phyloP scores from a whole-genome alignment of 2,888 invertebrate species.

The Strigamia maritima region DNA sequence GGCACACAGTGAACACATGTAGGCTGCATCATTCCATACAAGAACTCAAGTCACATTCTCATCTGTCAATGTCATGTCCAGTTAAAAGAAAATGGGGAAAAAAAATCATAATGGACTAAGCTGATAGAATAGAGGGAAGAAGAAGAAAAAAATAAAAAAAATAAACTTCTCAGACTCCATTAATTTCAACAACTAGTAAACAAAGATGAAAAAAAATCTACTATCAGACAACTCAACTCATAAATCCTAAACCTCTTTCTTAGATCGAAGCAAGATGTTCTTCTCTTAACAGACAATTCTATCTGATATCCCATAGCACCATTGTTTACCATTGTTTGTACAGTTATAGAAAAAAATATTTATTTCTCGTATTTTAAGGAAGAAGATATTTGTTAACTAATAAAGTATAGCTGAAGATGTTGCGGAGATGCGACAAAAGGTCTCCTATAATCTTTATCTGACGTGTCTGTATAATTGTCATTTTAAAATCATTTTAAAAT shows the following conservation, averaged over 20 bases:
- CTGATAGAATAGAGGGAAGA: background rate
- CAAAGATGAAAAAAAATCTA: background rate
- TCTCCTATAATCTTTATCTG: too few relatives aligned
- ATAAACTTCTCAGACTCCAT: background rate
- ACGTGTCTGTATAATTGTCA: too few relatives aligned
- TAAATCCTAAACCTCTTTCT: background rate
- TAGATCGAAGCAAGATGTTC: background rate
- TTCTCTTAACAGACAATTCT: background rate
- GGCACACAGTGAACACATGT: background rate
- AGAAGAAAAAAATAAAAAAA: background rate
- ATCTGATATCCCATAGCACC: background rate
- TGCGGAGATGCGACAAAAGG: too few relatives aligned
- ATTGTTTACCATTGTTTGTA: too few relatives aligned
- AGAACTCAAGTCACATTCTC: slow-evolving; percentile 2
- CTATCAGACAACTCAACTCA: background rate
- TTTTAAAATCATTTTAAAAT: too few relatives aligned
- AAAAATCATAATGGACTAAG: background rate
- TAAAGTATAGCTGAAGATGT: too few relatives aligned
- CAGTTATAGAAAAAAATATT: too few relatives aligned
- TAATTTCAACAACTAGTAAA: background rate
- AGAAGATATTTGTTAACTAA: too few relatives aligned
- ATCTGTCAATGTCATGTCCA: background rate
- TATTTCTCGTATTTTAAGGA: too few relatives aligned
- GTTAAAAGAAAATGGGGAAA: background rate
- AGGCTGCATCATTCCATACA: slow-evolving; percentile 40